Evolutionary conservation across 2,113 vertebrate genomes (phyloP).

Genomic region (Bagarius yarrelli): DNA sequence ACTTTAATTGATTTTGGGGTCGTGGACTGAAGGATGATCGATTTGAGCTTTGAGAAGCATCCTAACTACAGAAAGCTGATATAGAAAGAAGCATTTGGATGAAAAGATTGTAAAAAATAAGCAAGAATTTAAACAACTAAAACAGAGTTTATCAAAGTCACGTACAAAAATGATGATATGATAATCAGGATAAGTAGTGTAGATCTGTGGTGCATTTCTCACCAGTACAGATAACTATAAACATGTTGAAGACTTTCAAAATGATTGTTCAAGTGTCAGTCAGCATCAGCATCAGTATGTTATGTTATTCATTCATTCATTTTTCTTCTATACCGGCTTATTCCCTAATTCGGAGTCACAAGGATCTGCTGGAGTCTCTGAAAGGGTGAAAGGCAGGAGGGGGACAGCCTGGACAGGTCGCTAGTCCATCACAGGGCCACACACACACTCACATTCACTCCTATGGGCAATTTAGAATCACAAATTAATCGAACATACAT

Average conservation of each 20-base stretch:
- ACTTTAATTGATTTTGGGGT: not conserved
- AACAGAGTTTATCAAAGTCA: too few relatives aligned
- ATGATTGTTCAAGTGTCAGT: not conserved
- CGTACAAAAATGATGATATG: too few relatives aligned
- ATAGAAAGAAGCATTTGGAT: not conserved
- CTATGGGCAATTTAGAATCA: too few relatives aligned
- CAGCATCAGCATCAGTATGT: not conserved
- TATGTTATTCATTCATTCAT: too few relatives aligned
- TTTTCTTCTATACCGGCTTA: too few relatives aligned
- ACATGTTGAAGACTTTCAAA: not conserved
- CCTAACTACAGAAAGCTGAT: not conserved
- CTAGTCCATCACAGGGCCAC: too few relatives aligned
- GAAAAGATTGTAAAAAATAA: not conserved
- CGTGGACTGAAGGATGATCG: not conserved
- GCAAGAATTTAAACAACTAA: not conserved
- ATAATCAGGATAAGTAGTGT: not conserved
- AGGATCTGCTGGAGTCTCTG: too few relatives aligned
- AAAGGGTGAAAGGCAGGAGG: too few relatives aligned
- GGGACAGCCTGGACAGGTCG: too few relatives aligned
- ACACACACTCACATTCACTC: too few relatives aligned
- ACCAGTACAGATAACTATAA: not conserved
- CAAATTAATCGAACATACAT: too few relatives aligned
- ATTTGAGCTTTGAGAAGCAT: not conserved
- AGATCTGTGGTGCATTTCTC: not conserved
- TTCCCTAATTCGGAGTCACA: too few relatives aligned